A percentile compares a stretch with the other conserved stretches of the same genome.
These are phyloP conservation scores for Grammomys dolichurus DNA, from an alignment of 2,113 vertebrate species.

Conservation along the genomic window DNA sequence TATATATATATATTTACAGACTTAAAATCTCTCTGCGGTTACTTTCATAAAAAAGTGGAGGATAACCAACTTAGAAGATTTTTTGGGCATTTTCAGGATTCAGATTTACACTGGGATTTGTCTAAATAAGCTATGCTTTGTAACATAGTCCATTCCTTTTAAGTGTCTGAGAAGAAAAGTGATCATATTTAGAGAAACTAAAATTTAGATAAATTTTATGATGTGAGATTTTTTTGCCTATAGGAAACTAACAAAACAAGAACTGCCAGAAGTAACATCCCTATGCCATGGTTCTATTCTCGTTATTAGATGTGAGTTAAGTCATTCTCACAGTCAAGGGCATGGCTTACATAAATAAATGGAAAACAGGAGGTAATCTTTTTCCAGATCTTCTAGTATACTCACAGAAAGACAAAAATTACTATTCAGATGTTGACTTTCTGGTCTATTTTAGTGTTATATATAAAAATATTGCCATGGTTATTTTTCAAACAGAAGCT, in stretches of 20 bases:
- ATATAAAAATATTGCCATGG: background rate
- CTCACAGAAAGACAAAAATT: background rate
- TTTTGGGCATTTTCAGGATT: background rate
- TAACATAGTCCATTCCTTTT: background rate
- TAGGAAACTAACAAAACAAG: background rate
- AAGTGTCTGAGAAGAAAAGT: background rate
- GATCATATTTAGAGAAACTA: background rate
- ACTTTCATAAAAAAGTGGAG: background rate
- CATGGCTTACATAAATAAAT: background rate
- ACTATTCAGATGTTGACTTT: background rate
- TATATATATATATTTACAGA: background rate
- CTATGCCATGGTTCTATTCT: background rate
- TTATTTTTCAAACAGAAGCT: background rate
- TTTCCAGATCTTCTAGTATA: background rate
- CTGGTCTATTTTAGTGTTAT: background rate
- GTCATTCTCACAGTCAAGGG: background rate
- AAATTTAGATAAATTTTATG: background rate
- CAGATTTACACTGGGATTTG: background rate
- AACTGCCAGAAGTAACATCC: background rate
- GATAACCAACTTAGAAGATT: background rate
- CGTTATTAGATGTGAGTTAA: background rate
- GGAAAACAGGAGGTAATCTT: background rate
- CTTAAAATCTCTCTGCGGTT: background rate
- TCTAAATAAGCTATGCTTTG: background rate
- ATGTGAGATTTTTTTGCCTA: background rate